Evolutionary conservation across 2,888 invertebrate species (phyloP).

Genomic region (Latrodectus hesperus): DNA sequence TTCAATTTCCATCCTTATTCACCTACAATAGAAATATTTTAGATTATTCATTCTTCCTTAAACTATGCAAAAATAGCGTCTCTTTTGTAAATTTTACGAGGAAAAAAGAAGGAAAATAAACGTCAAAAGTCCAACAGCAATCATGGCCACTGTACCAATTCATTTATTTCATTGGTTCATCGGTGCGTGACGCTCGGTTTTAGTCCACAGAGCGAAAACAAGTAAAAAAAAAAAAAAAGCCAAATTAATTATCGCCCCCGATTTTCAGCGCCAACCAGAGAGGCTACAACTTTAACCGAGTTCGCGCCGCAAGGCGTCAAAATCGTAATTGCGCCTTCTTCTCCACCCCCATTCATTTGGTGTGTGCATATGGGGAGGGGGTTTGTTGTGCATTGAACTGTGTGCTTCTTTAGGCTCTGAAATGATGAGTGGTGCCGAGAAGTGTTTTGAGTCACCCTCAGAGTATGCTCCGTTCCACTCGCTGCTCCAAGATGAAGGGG

Average conservation of each 20-base stretch:
- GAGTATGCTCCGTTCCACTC: conserved; percentile 44
- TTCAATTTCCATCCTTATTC: too few relatives aligned
- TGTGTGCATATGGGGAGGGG: conserved; percentile 10
- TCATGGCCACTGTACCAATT: background rate
- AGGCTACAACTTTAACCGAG: conserved; percentile 62
- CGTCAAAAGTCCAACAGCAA: background rate
- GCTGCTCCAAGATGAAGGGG: background rate
- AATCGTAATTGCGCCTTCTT: conserved; percentile 41
- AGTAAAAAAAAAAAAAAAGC: conserved; percentile 26
- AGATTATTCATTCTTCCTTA: too few relatives aligned
- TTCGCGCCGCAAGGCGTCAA: conserved; percentile 65
- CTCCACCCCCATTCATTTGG: background rate
- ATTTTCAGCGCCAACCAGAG: conserved; percentile 36
- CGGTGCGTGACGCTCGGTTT: conserved; percentile 17
- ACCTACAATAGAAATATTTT: too few relatives aligned
- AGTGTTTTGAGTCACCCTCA: conserved; percentile 41
- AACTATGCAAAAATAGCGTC: too few relatives aligned
- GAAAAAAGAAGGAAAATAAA: background rate
- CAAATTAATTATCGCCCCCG: conserved; percentile 57
- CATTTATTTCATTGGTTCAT: conserved; percentile 4
- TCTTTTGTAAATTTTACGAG: too few relatives aligned
- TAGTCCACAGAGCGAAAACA: conserved; percentile 20
- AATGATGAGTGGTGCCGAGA: conserved; percentile 8
- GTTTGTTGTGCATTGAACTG: conserved; percentile 35
- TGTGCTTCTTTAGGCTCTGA: background rate